Evolutionary conservation across 1,140 invertebrate species (phyloP).

Genomic region (Asobara japonica): DNA sequence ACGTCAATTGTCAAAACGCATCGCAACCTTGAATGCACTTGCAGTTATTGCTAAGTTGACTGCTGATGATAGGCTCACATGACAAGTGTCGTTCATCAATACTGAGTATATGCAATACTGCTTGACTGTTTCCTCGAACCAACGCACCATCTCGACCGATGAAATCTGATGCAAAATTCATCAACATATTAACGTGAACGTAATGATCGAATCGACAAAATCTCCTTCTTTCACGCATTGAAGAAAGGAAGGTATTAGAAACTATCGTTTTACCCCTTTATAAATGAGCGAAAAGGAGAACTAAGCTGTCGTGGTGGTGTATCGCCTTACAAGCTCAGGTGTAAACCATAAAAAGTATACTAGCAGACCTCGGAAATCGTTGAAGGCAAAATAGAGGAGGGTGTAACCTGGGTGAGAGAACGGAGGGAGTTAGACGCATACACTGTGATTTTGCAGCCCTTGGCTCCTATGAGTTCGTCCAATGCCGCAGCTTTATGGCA

Average conservation of each 20-base stretch:
- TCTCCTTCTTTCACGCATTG: too few relatives aligned
- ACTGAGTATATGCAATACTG: too few relatives aligned
- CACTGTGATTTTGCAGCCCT: conserved; percentile 32
- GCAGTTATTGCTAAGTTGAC: too few relatives aligned
- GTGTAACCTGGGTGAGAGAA: conserved; percentile 14
- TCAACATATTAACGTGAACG: too few relatives aligned
- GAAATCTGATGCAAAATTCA: too few relatives aligned
- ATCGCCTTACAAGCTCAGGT: not conserved
- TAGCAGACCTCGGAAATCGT: not conserved
- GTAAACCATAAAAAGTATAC: conserved; percentile 8
- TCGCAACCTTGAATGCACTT: too few relatives aligned
- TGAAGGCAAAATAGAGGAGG: not conserved
- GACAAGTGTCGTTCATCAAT: too few relatives aligned
- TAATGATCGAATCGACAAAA: too few relatives aligned
- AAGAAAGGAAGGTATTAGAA: not conserved
- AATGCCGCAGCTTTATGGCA: conserved; percentile 53
- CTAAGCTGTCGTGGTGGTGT: not conserved
- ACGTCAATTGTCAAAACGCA: too few relatives aligned
- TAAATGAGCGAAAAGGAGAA: not conserved
- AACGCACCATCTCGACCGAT: too few relatives aligned
- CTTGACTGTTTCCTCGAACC: too few relatives aligned
- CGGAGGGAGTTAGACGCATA: not conserved
- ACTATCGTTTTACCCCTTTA: not conserved
- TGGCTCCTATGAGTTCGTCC: conserved; percentile 21
- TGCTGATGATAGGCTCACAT: too few relatives aligned